phyloP scores from a whole-genome alignment of 2,797 vertebrate genomes.

The Erethizon dorsatum region DNA sequence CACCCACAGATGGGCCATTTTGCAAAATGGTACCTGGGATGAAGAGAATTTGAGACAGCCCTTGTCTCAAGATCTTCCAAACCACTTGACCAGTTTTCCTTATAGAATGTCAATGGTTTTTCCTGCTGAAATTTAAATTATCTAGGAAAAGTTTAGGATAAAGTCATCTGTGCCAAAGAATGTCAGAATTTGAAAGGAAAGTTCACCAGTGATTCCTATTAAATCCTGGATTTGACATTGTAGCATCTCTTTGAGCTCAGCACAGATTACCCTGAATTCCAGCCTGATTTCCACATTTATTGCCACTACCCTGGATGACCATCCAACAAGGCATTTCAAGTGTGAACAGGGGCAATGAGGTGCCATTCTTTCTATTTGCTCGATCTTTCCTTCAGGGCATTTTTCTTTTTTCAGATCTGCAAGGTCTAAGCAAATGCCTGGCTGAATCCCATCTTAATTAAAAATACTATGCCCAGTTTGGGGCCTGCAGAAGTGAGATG shows the following conservation, averaged over 20 bases:
- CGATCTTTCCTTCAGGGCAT: neutral
- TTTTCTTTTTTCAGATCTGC: neutral
- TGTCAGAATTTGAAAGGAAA: neutral
- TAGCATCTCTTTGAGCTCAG: rapidly evolving
- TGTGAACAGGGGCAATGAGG: neutral
- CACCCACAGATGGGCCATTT: neutral
- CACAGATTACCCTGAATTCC: rapidly evolving
- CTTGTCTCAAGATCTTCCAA: neutral
- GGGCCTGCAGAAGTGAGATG: neutral
- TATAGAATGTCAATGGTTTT: neutral
- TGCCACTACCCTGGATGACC: rapidly evolving
- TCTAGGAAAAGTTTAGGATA: neutral
- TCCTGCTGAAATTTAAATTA: neutral
- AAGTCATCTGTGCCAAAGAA: neutral
- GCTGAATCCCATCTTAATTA: slow-evolving; percentile 3
- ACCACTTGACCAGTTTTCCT: neutral
- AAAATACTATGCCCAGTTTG: neutral
- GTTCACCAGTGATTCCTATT: neutral
- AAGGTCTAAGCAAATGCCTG: neutral
- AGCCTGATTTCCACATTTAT: rapidly evolving
- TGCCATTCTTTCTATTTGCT: neutral
- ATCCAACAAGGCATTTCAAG: neutral
- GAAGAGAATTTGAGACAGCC: neutral
- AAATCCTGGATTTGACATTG: neutral
- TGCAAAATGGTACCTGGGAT: too few relatives aligned